phyloP scores from a whole-genome alignment of 2,113 vertebrate species.

The Sisor rabdophorus region DNA sequence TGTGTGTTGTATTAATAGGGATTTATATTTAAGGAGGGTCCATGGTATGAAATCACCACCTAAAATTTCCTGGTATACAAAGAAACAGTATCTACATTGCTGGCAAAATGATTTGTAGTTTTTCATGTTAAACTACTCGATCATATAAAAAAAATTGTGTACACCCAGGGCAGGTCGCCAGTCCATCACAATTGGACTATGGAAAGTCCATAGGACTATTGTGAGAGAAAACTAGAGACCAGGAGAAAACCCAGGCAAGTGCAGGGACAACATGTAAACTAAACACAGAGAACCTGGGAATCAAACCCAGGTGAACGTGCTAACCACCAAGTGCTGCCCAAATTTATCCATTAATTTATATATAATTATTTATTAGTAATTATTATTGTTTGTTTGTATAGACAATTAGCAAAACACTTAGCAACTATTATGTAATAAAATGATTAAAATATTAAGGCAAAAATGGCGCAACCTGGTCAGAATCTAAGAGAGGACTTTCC shows the following conservation, averaged over 20 bases:
- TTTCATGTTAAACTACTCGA: background rate
- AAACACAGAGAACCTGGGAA: too few relatives aligned
- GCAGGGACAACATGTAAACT: too few relatives aligned
- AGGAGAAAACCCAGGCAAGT: too few relatives aligned
- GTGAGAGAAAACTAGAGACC: too few relatives aligned
- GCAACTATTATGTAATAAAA: background rate
- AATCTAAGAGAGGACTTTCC: background rate
- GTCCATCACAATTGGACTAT: too few relatives aligned
- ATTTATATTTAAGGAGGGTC: too few relatives aligned
- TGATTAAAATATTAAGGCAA: background rate
- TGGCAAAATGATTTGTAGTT: background rate
- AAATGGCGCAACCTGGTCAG: slow-evolving; percentile 8
- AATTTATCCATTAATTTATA: too few relatives aligned
- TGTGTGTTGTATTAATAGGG: background rate
- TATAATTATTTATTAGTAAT: background rate
- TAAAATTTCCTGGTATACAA: background rate
- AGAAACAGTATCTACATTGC: slow-evolving; percentile 9
- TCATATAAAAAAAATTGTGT: background rate
- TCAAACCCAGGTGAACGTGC: too few relatives aligned
- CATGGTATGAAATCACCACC: too few relatives aligned
- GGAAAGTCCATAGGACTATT: too few relatives aligned
- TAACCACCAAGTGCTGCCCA: too few relatives aligned
- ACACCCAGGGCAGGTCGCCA: background rate
- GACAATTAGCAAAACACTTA: background rate
- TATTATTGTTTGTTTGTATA: background rate